Evolutionary conservation across 2,113 vertebrate genomes (phyloP).

Genomic region (Scophthalmus maximus): DNA sequence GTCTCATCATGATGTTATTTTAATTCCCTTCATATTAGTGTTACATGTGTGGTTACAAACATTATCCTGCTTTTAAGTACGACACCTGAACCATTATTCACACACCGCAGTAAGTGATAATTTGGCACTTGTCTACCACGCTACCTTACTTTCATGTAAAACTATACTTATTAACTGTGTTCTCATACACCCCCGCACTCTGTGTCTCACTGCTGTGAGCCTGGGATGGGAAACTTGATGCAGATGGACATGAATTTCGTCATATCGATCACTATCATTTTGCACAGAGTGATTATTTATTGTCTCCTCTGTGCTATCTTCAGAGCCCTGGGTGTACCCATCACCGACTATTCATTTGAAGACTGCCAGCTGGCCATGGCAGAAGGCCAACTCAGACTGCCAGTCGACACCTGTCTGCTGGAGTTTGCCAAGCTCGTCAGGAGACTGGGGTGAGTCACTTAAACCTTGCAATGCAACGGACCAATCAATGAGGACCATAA

Average conservation of each 20-base stretch:
- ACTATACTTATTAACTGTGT: background rate
- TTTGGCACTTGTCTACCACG: background rate
- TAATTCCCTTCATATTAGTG: no score
- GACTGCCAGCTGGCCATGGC: conserved; percentile 97
- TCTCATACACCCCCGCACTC: background rate
- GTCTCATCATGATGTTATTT: no score
- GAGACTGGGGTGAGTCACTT: conserved; percentile 89
- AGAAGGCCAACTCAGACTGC: conserved; percentile 93
- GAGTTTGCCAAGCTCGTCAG: conserved; percentile 95
- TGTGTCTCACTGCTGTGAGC: conserved; percentile 6
- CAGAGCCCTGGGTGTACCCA: conserved; percentile 92
- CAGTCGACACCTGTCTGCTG: conserved; percentile 91
- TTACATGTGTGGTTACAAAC: no score
- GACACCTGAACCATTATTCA: background rate
- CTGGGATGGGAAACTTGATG: background rate
- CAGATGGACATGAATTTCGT: conserved; percentile 5
- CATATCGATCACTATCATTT: conserved; percentile 34
- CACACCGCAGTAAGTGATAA: background rate
- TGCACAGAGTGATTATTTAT: conserved; percentile 35
- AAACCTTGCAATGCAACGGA: conserved; percentile 37
- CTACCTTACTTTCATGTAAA: background rate
- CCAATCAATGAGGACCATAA: conserved; percentile 24
- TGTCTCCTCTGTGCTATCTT: conserved; percentile 51
- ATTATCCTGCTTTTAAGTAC: background rate
- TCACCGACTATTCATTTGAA: conserved; percentile 97